Percentiles rank a stretch among this genome's conserved stretches.
phyloP scores from a whole-genome alignment of 2,113 vertebrate species.

The Cervus canadensis region DNA sequence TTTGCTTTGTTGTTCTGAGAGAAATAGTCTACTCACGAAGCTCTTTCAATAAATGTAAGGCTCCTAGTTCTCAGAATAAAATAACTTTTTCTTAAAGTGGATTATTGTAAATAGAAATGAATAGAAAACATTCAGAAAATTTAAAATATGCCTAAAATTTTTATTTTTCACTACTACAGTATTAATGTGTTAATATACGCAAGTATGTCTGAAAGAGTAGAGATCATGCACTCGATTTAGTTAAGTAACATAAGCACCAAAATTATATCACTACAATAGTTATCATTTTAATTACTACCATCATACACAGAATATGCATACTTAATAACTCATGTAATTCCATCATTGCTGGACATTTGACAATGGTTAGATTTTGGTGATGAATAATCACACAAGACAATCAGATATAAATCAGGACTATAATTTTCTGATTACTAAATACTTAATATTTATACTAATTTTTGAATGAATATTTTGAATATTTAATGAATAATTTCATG shows the following conservation, averaged over 20 bases:
- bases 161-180: background rate
- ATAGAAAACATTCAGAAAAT: background rate
- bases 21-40: background rate
- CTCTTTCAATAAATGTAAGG: background rate
- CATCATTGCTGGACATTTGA: background rate
- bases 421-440: background rate
- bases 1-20: background rate
- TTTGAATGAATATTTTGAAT: background rate
- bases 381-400: background rate
- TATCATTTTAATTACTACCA: background rate
- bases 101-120: background rate
- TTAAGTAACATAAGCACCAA: background rate
- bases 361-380: background rate
- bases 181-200: background rate
- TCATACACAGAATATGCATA: background rate
- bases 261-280: background rate
- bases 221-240: background rate
- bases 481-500: background rate
- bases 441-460: background rate
- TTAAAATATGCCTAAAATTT: background rate
- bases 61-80: background rate
- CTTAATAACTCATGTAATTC: background rate
- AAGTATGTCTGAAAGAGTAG: background rate
- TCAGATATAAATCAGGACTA: background rate
- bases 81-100: background rate